phyloP scores from a whole-genome alignment of 92 coral and sea anemone species.

The Ricordea florida region DNA sequence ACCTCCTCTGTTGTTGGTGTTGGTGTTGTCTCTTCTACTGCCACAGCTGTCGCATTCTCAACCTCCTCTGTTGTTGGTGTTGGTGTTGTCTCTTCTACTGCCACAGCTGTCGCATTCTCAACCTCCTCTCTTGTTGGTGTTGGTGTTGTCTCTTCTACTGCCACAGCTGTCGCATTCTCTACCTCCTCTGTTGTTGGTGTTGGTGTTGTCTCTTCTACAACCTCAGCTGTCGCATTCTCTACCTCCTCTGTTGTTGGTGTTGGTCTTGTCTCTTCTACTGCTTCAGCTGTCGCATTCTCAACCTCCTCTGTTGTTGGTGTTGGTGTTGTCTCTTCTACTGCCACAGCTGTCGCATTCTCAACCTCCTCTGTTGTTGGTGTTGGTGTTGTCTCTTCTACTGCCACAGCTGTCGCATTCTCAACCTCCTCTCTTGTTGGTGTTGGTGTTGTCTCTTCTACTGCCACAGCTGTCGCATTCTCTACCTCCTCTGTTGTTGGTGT shows the following conservation, averaged over 20 bases:
- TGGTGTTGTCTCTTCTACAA: not conserved
- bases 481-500: too few species aligned
- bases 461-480: too few species aligned
- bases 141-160: not conserved
- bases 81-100: not conserved
- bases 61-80: not conserved
- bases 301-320: not conserved
- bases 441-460: not conserved
- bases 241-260: not conserved
- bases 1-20: too few species aligned
- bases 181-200: not conserved
- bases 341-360: not conserved
- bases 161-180: not conserved
- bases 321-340: not conserved
- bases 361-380: too few species aligned
- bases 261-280: not conserved
- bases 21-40: not conserved
- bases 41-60: too few species aligned
- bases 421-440: not conserved
- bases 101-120: not conserved
- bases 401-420: not conserved
- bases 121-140: not conserved
- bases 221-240: not conserved
- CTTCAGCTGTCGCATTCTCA: not conserved
- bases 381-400: too few species aligned